Base-by-base conservation (phyloP, 1,140 invertebrate species). In the Drosophila quadrilineata region DNA sequence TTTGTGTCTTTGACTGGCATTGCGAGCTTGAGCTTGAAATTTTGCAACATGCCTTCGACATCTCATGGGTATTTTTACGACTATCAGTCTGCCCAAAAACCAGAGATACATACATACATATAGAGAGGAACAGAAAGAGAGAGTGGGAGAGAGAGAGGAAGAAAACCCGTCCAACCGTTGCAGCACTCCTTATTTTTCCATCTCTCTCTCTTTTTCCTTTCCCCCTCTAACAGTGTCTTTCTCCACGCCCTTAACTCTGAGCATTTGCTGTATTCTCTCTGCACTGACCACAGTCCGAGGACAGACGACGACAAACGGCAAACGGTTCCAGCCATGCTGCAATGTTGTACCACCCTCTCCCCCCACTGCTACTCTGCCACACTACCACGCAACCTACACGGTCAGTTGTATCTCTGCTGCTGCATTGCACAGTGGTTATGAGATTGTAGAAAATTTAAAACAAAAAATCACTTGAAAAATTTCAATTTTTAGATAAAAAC, bases 21-120 rank as follows among this genome's bases (percentile, higher is more conserved):
- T 82, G 66, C 57, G 64, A 82, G 63, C 72, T 82, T 77, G 73
- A 77, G 77, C 77, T 84, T 82, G 73, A 82, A 82, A 82, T 84
- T 75, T 82, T 82, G 77, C 77, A 82, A 82, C 77, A 84, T 82
- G 77, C 77, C 77, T 82, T 84, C 77, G 77, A 82, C 77, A 84
- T 82, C 77, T 77, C 77, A 73, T 76, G 77, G 79, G 77, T 76
- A 82, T 82, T 82, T 82, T 84, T 84, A 82, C 77, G 77, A 82
- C 77, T 65, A 73, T 62, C 73, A 53, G 21, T 21, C 41, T 64
- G 70, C 28, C 36, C 71, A 48, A 49, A 31, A 49, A 59, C 64
- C 29, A 43, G 19, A 2, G n/a, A n/a, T n/a, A n/a, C n/a, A n/a
- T n/a, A n/a, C n/a, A n/a, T n/a, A n/a, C n/a, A n/a, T n/a, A n/a